phyloP scores from a whole-genome alignment of 2,797 vertebrate genomes.

The Sebastes umbrosus region DNA sequence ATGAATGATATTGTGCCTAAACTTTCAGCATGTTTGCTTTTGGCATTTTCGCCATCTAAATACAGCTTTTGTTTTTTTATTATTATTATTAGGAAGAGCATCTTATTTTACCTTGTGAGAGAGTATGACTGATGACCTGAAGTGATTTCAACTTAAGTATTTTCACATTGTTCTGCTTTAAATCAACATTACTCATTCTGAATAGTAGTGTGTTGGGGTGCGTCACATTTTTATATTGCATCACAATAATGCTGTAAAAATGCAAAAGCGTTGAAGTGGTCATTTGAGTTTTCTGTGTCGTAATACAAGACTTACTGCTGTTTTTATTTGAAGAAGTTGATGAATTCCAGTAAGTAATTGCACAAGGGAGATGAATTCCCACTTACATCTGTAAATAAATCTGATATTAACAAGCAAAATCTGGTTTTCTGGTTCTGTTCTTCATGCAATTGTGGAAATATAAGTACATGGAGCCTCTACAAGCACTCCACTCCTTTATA shows the following conservation, averaged over 20 bases:
- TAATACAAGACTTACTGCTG: constrained; percentile 19
- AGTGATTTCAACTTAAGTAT: constrained; percentile 18
- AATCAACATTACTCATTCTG: constrained; percentile 30
- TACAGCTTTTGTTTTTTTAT: constrained; percentile 7
- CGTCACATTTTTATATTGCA: constrained; percentile 24
- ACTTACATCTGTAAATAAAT: constrained; percentile 74
- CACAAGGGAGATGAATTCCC: constrained; percentile 69
- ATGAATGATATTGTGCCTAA: constrained; percentile 68
- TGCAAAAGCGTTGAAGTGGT: constrained; percentile 31
- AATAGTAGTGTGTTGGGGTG: constrained; percentile 17
- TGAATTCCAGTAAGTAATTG: constrained; percentile 59
- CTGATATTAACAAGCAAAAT: constrained; percentile 29
- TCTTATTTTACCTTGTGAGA: constrained; percentile 22
- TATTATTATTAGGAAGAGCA: constrained; percentile 2
- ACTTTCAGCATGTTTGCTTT: constrained; percentile 40
- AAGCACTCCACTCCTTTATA: neutral
- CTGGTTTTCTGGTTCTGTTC: neutral
- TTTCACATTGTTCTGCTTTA: constrained; percentile 40
- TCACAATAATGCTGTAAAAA: constrained; percentile 25
- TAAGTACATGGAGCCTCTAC: no score
- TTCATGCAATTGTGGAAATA: neutral
- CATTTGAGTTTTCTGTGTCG: constrained; percentile 13
- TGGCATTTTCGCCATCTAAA: neutral
- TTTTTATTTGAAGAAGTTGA: constrained; percentile 41
- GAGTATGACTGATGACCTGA: constrained; percentile 35